Evolutionary conservation across 2,113 vertebrate genomes (phyloP), one percentile per base, ranked within the genome.

Genomic region (Aix galericulata): DNA sequence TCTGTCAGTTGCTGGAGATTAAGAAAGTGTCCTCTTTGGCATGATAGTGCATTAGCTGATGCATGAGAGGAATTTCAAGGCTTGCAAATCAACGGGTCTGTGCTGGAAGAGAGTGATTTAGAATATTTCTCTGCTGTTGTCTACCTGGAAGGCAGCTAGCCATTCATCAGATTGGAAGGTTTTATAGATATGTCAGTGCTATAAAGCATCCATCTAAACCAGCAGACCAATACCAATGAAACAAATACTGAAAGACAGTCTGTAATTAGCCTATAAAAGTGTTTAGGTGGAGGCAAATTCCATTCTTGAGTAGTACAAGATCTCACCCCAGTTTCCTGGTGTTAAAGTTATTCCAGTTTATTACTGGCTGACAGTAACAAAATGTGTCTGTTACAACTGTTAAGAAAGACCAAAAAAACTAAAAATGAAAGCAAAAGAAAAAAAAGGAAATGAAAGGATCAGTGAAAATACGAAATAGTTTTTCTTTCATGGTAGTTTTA

Each of bases 101-200:
- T 85, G 23, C 53, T 91, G 67, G 59, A 59, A 53, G 14, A 59
- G 77, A 67, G 50, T 83, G 75, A 91, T 96, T 93, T 88, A 90
- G 91, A 90, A 60, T 86, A 77, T 77, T 86, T 59, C 68, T 93
- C 32, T 83, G 88, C 8, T 17, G 58, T 71, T 96, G 66, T 89
- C 79, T 91, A 86, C 82, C 82, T 95, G 60, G 82, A 63, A 78
- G 82, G 88, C 89, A 71, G 55, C 88, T 88, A 90, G 72, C 75
- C 17, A 56, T 95, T 89, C 56, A 17, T 96, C 85, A 90, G 88
- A 44, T 31, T 40, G 75, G 74, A 89, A 88, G 63, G 72, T 80
- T 96, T 94, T 96, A 84, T 71, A 91, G 46, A 32, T 82, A 12
- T 68, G 60, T 64, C 56, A 63, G 68, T 80, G 89, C 69, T 91